Percentiles rank a stretch among this genome's conserved stretches.
Evolutionary conservation across 2,888 invertebrate species (phyloP).

Genomic region (Coelinius sp.): DNA sequence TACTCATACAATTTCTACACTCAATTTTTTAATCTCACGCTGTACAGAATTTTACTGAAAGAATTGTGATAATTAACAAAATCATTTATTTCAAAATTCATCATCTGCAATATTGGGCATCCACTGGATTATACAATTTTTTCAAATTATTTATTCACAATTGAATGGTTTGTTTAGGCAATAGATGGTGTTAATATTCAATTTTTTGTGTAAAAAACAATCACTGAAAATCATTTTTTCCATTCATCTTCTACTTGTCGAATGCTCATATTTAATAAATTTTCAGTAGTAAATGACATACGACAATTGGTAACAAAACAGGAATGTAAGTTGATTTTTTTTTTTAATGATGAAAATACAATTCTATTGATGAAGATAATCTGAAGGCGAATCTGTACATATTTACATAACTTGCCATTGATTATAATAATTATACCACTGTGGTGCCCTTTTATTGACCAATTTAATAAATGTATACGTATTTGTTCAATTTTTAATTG

Average conservation of each 20-base stretch:
- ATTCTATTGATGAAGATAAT: not conserved
- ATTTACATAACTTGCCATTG: slow-evolving; percentile 51
- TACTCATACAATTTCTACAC: slow-evolving; percentile 8
- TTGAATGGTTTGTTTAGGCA: not conserved
- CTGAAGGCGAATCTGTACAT: slow-evolving; percentile 48
- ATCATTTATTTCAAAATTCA: not conserved
- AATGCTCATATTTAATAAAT: not conserved
- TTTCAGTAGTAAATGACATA: not conserved
- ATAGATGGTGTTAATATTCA: not conserved
- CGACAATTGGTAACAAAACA: not conserved
- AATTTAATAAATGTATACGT: not conserved
- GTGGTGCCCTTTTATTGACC: slow-evolving; percentile 14
- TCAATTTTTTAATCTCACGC: slow-evolving; percentile 7
- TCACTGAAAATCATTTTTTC: not conserved
- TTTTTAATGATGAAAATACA: slow-evolving; percentile 14
- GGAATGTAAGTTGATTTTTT: slow-evolving; percentile 6
- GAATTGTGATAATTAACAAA: not conserved
- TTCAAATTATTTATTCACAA: slow-evolving; percentile 9
- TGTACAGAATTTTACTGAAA: slow-evolving; percentile 31
- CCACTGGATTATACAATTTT: slow-evolving; percentile 29
- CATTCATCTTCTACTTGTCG: not conserved
- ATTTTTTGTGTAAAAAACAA: not conserved
- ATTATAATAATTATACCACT: slow-evolving; percentile 24
- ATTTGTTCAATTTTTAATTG: slow-evolving; percentile 6
- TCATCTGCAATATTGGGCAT: slow-evolving; percentile 15